Conservation (phyloP, 2,797 vertebrate genomes). For the Threskiornis aethiopicus region DNA sequence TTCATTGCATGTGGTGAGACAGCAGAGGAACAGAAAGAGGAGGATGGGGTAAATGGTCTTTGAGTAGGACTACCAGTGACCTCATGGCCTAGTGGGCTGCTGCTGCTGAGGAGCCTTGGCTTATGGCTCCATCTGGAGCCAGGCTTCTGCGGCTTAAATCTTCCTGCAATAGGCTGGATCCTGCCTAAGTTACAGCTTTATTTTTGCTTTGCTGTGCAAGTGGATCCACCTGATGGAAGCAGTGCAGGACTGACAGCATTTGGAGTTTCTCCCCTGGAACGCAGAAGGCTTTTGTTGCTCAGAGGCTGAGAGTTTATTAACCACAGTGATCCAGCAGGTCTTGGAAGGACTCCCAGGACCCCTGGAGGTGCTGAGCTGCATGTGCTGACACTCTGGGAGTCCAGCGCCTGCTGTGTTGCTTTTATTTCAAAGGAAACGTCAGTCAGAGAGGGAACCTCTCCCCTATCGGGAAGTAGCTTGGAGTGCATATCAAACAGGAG, state of each 20-base stretch:
- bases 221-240: not conserved
- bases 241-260: not conserved
- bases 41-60: not conserved
- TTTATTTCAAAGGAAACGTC: slow-evolving; percentile 33
- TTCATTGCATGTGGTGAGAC: not conserved
- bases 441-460: not conserved
- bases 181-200: not conserved
- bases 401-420: not conserved
- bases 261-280: not conserved
- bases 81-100: not conserved
- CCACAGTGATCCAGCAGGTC: not conserved
- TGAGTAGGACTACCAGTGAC: not conserved
- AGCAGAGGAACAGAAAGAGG: not conserved
- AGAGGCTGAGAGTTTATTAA: not conserved
- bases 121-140: not conserved
- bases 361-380: slow-evolving; percentile 6
- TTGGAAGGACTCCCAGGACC: slow-evolving; percentile 19
- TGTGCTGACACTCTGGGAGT: not conserved
- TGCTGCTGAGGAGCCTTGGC: not conserved
- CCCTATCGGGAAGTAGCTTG: not conserved
- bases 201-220: not conserved
- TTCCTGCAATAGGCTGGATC: not conserved
- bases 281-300: not conserved
- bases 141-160: not conserved
- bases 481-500: not conserved